These are phyloP conservation scores for Carettochelys insculpta DNA, from an alignment of 2,113 vertebrate genomes.

Conservation along the genomic window DNA sequence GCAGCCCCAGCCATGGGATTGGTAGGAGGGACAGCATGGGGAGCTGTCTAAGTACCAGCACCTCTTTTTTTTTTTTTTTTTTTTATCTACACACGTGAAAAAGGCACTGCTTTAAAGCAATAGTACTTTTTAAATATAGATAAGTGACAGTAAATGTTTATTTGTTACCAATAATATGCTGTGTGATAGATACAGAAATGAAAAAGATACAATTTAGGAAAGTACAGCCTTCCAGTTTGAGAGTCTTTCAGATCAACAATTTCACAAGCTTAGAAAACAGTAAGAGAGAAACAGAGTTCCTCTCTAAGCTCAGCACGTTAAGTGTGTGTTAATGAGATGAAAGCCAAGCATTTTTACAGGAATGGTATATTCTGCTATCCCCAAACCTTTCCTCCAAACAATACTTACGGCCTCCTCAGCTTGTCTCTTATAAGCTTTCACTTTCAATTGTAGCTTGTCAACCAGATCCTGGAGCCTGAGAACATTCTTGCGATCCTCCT, in stretches of 20 bases:
- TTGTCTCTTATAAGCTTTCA: conserved; percentile 83
- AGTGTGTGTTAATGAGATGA: neutral
- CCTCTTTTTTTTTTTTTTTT: too few species aligned
- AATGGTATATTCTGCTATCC: neutral
- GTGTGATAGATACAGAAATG: neutral
- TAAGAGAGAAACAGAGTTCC: neutral
- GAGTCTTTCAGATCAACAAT: neutral
- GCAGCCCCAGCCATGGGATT: too few species aligned
- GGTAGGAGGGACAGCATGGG: too few species aligned
- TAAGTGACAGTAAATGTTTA: neutral
- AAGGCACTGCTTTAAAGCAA: too few species aligned
- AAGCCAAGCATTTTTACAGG: neutral
- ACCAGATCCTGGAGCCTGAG: conserved; percentile 80
- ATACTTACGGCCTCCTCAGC: conserved; percentile 81
- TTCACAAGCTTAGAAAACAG: neutral
- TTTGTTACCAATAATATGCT: fast-evolving
- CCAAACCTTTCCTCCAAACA: neutral
- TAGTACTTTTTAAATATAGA: neutral
- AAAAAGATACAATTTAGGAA: neutral
- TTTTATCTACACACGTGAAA: too few species aligned
- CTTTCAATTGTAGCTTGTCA: conserved; percentile 80
- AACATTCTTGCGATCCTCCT: conserved; percentile 79
- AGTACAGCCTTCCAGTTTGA: neutral
- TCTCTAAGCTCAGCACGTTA: neutral
- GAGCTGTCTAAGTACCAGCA: too few species aligned